A percentile compares a stretch with the other conserved stretches of the same genome.
These are phyloP conservation scores for Silurus glanis DNA, from an alignment of 2,113 vertebrate species.

Conservation along the genomic window DNA sequence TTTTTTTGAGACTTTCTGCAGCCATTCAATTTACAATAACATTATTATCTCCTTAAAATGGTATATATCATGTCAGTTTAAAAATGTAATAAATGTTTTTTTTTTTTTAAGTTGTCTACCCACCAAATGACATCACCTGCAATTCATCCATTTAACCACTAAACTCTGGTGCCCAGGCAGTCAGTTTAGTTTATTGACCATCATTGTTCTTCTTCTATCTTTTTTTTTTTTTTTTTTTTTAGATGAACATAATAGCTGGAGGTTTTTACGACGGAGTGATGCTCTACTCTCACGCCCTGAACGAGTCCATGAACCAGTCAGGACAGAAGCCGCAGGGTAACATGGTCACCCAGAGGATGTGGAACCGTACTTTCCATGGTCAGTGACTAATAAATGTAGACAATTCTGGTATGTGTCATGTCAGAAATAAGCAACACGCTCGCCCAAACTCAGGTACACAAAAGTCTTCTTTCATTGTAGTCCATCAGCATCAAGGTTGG, in stretches of 20 bases:
- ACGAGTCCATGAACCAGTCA: slow-evolving; percentile 80
- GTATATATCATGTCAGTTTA: no score
- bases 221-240: background rate
- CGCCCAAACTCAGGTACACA: background rate
- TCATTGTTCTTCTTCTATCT: background rate
- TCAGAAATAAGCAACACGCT: background rate
- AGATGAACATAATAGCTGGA: slow-evolving; percentile 90
- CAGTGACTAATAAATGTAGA: slow-evolving; percentile 33
- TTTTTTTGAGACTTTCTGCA: no score
- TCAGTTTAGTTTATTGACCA: background rate
- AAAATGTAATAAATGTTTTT: no score
- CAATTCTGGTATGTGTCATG: background rate
- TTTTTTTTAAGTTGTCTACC: background rate
- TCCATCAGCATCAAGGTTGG: background rate
- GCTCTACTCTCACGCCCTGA: slow-evolving; percentile 85
- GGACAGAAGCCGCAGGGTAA: slow-evolving; percentile 74
- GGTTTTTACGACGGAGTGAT: slow-evolving; percentile 91
- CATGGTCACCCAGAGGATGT: slow-evolving; percentile 82
- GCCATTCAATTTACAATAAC: no score
- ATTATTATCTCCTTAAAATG: no score
- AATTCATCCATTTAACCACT: background rate
- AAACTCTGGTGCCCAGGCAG: background rate
- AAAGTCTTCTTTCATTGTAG: background rate
- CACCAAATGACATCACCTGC: background rate
- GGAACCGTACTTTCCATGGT: slow-evolving; percentile 86